Base-by-base conservation (phyloP, 2,888 invertebrate genomes). In the Smittia aterrima region DNA sequence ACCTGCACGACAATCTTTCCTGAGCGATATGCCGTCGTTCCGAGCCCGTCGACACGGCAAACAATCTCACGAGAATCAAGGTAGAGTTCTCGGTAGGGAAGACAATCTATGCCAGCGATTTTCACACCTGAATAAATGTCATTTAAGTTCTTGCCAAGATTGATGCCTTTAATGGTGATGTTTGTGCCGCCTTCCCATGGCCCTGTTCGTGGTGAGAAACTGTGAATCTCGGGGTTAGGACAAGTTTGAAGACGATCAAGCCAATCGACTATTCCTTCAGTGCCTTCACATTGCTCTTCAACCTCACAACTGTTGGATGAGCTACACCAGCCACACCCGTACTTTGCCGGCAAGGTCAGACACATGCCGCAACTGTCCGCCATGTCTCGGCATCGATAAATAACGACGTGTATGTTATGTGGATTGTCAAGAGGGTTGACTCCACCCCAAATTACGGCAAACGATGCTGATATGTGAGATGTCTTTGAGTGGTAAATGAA, bases 301-400 rank as follows among this genome's bases (percentile, higher is more conserved):
- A 96, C 95, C 84, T 95, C 94, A 82, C 96, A 97, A 74, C 92
- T 88, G 80, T 93, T 92, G 0, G 93, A 93, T 75, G 93, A 93
- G 81, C 94, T 93, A 81, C 97, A 98, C 98, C 98, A 98, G 68
- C 97, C 97, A 83, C 98, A 98, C 75, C 92, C 91, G 82, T 94
- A 97, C 81, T 95, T 95, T 79, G 93, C 91, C 1, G 93, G 90
- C 76, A 96, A 86, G 25, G 95, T 95, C 79, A 98, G 85, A 82
- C 99, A 99, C 87, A 94, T 92, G 1, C 98, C 98, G 84, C 98
- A 99, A 82, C 97, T 97, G 81, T 94, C 92, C 1, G 98, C 97
- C 96, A 98, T 96, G 81, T 93, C 93, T 75, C 93, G 92, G 84
- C 98, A 99, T 75, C 94, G 16, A 18, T 64, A 54, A 67, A 53